Base-by-base conservation (phyloP, 2,113 vertebrate species). In the Cisticola juncidis region DNA sequence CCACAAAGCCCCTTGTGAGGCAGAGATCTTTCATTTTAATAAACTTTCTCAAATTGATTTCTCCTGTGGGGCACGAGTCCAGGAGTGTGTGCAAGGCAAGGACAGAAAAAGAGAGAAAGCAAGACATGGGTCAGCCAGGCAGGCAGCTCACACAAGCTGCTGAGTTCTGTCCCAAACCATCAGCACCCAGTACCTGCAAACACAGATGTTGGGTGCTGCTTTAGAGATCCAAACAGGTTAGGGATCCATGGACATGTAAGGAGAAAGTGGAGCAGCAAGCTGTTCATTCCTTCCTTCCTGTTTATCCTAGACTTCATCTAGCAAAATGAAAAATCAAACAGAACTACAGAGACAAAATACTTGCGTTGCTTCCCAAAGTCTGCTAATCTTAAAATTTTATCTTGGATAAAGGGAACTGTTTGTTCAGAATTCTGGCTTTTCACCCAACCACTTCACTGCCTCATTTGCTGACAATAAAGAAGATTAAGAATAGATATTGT, bases 401-500 rank as follows among this genome's bases (percentile, higher is more conserved):
- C 23, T 74, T 66, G 22, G 15, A 31, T 42, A 50, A 65, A 91
- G 33, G 23, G 44, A 91, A n/a, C 20, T 38, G 14, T 76, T 76
- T 81, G 53, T 73, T 93, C 45, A 56, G 47, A 88, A 71, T 33
- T 45, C 19, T 87, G 66, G 21, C 54, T 95, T 82, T 91, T 76
- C 84, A 81, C 56, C 38, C 50, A 90, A 8, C 70, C 66, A 61
- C 60, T 96, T 85, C 62, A 47, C 66, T 54, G 22, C 81, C 90
- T 94, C 33, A 31, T 80, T 91, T 83, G 45, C 66, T 88, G 38
- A 83, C 47, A 83, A 78, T 80, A 70, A 87, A 35, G 40, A 73
- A 79, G 50, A 90, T 90, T 50, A 91, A 82, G 90, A 94, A 61
- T 77, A 77, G 69, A 73, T 73, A 88, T 91, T 86, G 89, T 91